Base-by-base conservation (phyloP, 1,140 invertebrate species). In the Ceratosolen solmsi region DNA sequence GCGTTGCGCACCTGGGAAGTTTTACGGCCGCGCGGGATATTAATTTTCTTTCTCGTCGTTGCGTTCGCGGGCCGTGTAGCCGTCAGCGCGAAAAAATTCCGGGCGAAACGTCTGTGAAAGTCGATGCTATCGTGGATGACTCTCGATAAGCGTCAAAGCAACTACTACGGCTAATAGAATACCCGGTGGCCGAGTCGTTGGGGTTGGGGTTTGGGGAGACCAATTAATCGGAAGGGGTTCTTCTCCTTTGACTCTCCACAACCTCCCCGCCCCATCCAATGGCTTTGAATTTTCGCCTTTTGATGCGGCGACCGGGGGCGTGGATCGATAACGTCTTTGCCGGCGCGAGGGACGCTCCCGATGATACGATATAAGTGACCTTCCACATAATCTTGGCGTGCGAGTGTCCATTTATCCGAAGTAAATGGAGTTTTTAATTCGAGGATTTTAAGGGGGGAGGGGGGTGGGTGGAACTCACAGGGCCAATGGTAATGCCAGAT, bases 21-120 rank as follows among this genome's bases (percentile, higher is more conserved):
- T 90, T 90, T 89, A 90, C 87, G 88, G 85, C 82, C 84, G 73
- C 76, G 81, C 79, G 74, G 87, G 87, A 87, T 89, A 90, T 90
- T 90, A 90, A 90, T 90, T 90, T 89, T 87, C 87, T 89, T 84
- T n/a, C 86, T 82, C 86, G 78, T 80, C 80, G 78, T 60, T 65
- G 25, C 74, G 65, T 11, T 1, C 4, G 36, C 1, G 2, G 38
- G 75, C 83, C 80, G 74, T 80, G 80, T 46, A 63, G 17, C 1
- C 1, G 11, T 27, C 56, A n/a, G 15, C 7, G 56, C 25, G 56
- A 25, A 17, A 58, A 58, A 58, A 27, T 25, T 13, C 2, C 4
- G 3, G 25, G 20, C 11, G 20, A 22, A 17, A 54, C 51, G 51
- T 54, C 20, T 27, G 56, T 7, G 56, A 58, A 27, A 38, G 63